phyloP scores from a whole-genome alignment of 2,113 vertebrate genomes.

The Origma solitaria region DNA sequence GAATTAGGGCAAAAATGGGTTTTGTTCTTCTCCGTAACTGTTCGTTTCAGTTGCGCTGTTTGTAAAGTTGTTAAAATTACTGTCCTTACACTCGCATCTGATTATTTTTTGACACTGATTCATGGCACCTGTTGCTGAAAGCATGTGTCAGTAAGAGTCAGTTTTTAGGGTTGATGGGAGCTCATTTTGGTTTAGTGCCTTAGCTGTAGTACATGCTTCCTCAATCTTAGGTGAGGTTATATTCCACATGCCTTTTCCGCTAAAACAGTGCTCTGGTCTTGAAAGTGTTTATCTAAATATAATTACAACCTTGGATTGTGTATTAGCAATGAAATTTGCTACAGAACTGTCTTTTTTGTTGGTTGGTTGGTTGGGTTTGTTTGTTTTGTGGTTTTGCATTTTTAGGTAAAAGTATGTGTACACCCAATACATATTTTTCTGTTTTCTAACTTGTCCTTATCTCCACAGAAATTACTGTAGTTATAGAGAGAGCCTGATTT shows the following conservation, averaged over 20 bases:
- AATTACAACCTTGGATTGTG: not conserved
- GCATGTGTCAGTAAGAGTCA: not conserved
- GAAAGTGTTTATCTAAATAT: not conserved
- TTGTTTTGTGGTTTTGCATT: not conserved
- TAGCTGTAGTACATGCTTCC: not conserved
- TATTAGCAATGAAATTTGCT: not conserved
- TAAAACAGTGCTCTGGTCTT: not conserved
- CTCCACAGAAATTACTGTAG: slow-evolving; percentile 52
- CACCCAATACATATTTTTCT: not conserved
- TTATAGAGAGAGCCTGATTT: slow-evolving; percentile 52
- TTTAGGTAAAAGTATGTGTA: not conserved
- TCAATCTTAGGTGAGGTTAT: not conserved
- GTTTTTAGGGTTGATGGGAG: not conserved
- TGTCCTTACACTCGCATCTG: not conserved
- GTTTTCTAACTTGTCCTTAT: not conserved
- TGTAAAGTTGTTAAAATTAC: not conserved
- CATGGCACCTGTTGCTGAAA: slow-evolving; percentile 15
- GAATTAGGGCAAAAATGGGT: not conserved
- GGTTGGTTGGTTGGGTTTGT: not conserved
- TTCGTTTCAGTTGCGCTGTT: not conserved
- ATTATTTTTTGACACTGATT: slow-evolving; percentile 1
- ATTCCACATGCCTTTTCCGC: not conserved
- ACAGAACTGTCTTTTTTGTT: not conserved
- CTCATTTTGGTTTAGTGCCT: not conserved
- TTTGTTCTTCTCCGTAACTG: not conserved